phyloP scores from a whole-genome alignment of 2,113 vertebrate species.

The Hyaena hyaena region DNA sequence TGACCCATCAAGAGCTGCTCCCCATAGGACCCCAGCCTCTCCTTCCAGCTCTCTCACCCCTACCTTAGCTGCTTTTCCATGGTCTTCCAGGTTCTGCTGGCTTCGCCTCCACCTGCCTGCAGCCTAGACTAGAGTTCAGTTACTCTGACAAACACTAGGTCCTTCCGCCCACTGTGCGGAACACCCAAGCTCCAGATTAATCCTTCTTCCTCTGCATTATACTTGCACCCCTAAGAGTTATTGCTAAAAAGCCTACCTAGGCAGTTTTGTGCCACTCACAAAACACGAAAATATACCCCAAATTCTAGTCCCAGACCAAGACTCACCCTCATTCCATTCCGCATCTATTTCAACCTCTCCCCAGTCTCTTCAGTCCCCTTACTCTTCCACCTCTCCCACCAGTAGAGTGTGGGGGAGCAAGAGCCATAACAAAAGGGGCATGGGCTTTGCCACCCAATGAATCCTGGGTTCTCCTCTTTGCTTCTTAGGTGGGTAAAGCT shows the following conservation, averaged over 20 bases:
- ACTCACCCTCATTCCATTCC: neutral
- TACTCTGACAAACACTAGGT: neutral
- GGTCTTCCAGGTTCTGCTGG: neutral
- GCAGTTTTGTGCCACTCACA: neutral
- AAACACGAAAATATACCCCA: neutral
- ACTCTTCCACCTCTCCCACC: neutral
- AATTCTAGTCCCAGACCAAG: neutral
- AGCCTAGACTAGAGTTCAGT: neutral
- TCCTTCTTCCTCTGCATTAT: neutral
- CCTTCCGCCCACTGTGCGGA: neutral
- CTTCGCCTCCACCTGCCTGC: neutral
- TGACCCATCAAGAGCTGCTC: neutral
- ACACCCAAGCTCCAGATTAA: neutral
- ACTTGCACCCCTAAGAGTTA: neutral
- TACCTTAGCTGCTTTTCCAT: neutral
- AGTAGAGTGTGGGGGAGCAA: neutral
- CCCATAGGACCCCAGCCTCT: neutral
- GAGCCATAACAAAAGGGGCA: neutral
- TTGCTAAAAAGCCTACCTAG: neutral
- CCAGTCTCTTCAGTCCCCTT: neutral
- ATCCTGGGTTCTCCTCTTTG: neutral
- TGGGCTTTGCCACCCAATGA: neutral
- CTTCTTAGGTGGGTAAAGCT: neutral
- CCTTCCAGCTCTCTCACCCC: neutral
- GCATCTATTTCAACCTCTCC: neutral